Evolutionary conservation across 2,888 invertebrate genomes (phyloP).

Genomic region (Xestia sexstrigata): DNA sequence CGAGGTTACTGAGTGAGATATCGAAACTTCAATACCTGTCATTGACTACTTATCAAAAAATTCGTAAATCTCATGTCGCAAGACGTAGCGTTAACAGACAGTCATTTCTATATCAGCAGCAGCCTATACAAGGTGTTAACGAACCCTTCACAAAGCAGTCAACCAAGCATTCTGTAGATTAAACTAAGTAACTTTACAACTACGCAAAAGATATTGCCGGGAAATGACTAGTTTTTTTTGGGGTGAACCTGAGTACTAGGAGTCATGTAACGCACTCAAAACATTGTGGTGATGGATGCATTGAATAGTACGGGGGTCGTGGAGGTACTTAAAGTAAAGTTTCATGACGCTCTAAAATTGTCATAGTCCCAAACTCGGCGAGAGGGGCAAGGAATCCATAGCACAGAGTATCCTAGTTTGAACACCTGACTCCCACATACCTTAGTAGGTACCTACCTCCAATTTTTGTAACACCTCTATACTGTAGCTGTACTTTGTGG

Average conservation of each 20-base stretch:
- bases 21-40: not conserved
- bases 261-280: too few species aligned
- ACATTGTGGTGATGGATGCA: too few species aligned
- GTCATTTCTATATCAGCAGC: not conserved
- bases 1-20: conserved; percentile 15
- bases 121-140: not conserved
- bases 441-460: too few species aligned
- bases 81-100: not conserved
- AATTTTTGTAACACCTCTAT: too few species aligned
- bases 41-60: not conserved
- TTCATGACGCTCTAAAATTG: too few species aligned
- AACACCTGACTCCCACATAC: too few species aligned
- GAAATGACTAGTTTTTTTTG: not conserved
- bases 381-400: too few species aligned
- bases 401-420: too few species aligned
- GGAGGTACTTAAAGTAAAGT: too few species aligned
- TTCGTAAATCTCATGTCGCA: not conserved
- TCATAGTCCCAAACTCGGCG: too few species aligned
- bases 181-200: not conserved
- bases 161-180: not conserved
- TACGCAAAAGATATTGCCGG: not conserved
- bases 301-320: too few species aligned
- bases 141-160: not conserved
- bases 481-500: too few species aligned
- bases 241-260: not conserved